Percentiles rank a stretch among this genome's conserved stretches.
Evolutionary conservation across 2,888 invertebrate species (phyloP).

Genomic region (Standfussiana lucernea): DNA sequence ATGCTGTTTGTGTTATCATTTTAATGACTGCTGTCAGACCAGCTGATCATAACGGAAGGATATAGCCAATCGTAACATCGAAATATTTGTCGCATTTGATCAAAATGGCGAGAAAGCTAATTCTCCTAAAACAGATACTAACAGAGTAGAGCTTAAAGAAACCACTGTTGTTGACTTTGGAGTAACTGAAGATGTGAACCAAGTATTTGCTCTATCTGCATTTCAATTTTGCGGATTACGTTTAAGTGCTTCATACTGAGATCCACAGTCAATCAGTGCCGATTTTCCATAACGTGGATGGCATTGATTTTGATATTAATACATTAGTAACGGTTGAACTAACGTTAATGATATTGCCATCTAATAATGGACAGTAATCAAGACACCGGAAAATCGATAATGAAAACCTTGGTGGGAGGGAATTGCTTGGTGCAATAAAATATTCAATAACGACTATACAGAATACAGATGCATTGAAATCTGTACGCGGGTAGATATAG

Average conservation of each 20-base stretch:
- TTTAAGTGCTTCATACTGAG: conserved; percentile 3
- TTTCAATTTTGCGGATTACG: neutral
- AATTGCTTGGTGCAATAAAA: conserved; percentile 2
- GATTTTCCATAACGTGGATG: conserved; percentile 18
- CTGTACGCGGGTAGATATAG: neutral
- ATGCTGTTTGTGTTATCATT: conserved; percentile 52
- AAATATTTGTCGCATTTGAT: conserved; percentile 10
- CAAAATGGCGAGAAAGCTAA: neutral
- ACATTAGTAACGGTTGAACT: conserved; percentile 24
- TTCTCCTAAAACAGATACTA: neutral
- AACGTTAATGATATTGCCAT: conserved; percentile 26
- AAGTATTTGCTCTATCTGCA: neutral
- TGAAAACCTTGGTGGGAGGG: conserved; percentile 8
- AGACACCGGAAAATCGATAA: conserved; percentile 18
- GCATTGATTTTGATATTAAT: conserved; percentile 13
- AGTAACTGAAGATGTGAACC: neutral
- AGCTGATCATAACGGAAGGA: conserved; percentile 33
- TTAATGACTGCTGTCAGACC: conserved; percentile 25
- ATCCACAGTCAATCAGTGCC: neutral
- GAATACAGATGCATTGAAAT: neutral
- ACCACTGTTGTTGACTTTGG: neutral
- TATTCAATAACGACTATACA: conserved; percentile 18
- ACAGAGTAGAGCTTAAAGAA: neutral
- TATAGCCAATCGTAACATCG: conserved; percentile 22
- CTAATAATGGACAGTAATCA: conserved; percentile 14